Base-by-base conservation (phyloP, 2,797 vertebrate genomes). In the Thamnophis elegans region DNA sequence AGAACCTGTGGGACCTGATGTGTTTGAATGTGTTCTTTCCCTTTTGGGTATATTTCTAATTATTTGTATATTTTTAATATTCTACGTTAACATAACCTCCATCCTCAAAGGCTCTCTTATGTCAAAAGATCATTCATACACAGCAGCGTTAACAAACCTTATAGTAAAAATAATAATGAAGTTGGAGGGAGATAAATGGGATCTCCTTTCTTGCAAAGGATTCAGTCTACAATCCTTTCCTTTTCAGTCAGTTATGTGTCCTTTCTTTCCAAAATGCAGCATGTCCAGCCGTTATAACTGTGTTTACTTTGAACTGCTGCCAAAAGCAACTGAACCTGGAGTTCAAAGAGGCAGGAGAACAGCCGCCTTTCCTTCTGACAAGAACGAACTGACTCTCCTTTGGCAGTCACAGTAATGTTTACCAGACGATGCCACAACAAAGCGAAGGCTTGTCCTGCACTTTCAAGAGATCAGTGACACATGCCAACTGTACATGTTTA, bases 241-340 rank as follows among this genome's bases (percentile, higher is more conserved):
- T 91, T 62, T 93, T 59, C 56, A 51, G 65, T 88, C 65, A 47
- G 25, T 85, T 89, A 53, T 56, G 60, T 93, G 42, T 26, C 89
- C 56, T 68, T 90, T 78, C 25, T 4, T 62, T 54, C 54, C 62
- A 54, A 88, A 93, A 88, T 26, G 78, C 47, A 42, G 55, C 11
- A 20, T 82, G 73, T 42, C 85, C 87, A 92, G 47, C 42, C 59
- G 28, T 88, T 89, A 55, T 51, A 68, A 58, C 85, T 85, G 88
- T 36, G n/a, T 92, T 92, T 89, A 92, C 91, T 93, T 93, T 93
- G 92, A 93, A 91, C 58, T 65, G 32, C 87, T 32, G 86, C 90
- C 90, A 91, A 93, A n/a, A 85, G 65, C 87, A 93, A 93, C 86
- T 82, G 59, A 56, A 91, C 88, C 68, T 62, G 26, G 85, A 89